These are phyloP conservation scores for Slavum lentiscoides DNA, from an alignment of 2,888 invertebrate species.

Conservation along the genomic window DNA sequence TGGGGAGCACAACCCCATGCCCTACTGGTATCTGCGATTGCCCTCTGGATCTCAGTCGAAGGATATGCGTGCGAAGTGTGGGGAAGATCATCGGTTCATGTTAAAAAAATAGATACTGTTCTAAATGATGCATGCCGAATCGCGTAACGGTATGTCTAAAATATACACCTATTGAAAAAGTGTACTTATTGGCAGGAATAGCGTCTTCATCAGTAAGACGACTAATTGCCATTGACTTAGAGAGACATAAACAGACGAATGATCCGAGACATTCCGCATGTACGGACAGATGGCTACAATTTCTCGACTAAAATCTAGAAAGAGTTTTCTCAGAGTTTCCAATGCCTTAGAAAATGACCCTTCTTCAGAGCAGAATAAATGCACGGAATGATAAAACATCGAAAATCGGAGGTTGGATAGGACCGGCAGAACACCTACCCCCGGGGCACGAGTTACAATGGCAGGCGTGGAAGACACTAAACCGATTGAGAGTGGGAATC, in stretches of 20 bases:
- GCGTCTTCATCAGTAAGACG: not conserved
- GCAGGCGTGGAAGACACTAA: slow-evolving; percentile 6
- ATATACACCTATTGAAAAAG: slow-evolving; percentile 6
- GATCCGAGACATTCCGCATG: no score
- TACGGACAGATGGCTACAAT: slow-evolving; percentile 11
- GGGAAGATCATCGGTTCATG: no score
- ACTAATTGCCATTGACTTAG: no score
- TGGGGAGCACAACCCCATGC: no score
- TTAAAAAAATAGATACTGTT: not conserved
- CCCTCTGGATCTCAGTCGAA: no score
- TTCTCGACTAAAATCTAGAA: not conserved
- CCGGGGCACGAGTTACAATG: slow-evolving; percentile 12
- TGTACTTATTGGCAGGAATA: slow-evolving; percentile 6
- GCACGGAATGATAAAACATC: not conserved
- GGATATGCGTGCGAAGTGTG: no score
- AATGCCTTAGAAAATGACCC: slow-evolving; percentile 1
- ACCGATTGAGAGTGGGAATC: not conserved
- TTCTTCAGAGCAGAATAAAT: slow-evolving; percentile 14
- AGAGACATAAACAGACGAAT: no score
- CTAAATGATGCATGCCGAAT: not conserved
- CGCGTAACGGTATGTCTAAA: not conserved
- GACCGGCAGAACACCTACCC: not conserved
- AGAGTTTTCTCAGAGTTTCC: not conserved
- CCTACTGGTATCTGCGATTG: no score
- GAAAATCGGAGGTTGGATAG: not conserved